phyloP scores from a whole-genome alignment of 2,113 vertebrate genomes.

The Macroglossus sobrinus region DNA sequence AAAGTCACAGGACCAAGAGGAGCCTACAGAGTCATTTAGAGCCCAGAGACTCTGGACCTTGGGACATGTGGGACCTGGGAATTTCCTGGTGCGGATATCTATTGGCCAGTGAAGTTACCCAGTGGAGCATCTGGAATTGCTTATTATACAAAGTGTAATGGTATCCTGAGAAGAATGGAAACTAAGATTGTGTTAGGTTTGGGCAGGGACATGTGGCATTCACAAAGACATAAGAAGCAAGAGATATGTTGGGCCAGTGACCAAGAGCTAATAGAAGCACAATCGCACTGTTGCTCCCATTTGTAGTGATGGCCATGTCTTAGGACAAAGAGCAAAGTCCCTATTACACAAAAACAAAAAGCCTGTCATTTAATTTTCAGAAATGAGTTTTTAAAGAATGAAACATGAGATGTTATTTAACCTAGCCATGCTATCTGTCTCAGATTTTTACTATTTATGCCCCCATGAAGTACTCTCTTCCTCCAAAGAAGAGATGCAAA shows the following conservation, averaged over 20 bases:
- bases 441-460: not conserved
- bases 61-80: not conserved
- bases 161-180: not conserved
- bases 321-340: not conserved
- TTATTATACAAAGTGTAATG: not conserved
- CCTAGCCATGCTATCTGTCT: not conserved
- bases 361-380: not conserved
- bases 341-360: not conserved
- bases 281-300: fast-evolving
- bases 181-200: not conserved
- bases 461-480: not conserved
- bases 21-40: not conserved
- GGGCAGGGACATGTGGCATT: not conserved
- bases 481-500: slow-evolving; percentile 11
- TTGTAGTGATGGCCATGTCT: not conserved
- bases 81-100: not conserved
- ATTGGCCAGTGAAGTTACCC: not conserved
- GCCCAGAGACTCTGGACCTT: not conserved
- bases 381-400: not conserved
- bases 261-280: not conserved
- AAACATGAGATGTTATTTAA: not conserved
- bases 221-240: not conserved
- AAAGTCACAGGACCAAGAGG: not conserved
- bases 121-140: not conserved
- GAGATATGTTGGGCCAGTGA: not conserved